These are phyloP conservation scores for Tenthredo mesomela DNA, from an alignment of 2,888 invertebrate species.

Conservation along the genomic window DNA sequence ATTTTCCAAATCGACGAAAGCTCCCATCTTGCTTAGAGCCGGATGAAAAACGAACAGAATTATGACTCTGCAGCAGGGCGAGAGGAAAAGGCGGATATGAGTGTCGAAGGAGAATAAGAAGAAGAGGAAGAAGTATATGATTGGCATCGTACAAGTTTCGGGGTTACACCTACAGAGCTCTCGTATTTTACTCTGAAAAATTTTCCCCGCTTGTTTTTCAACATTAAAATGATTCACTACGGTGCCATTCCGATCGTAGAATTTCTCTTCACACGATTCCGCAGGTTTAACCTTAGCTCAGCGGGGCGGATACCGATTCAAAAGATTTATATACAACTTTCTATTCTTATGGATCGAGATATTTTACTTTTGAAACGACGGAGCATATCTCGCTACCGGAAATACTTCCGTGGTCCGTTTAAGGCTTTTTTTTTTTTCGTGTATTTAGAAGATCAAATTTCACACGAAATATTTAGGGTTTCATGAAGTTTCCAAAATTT, in stretches of 20 bases:
- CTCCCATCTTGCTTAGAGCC: neutral
- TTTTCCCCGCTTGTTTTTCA: neutral
- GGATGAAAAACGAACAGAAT: neutral
- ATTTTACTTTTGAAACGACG: conserved; percentile 10
- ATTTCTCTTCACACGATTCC: neutral
- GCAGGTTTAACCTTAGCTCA: neutral
- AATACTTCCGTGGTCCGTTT: neutral
- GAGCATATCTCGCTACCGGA: neutral
- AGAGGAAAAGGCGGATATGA: neutral
- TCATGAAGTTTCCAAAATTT: too few species aligned
- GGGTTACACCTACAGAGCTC: neutral
- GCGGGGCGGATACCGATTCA: conserved; percentile 34
- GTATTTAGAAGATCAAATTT: neutral
- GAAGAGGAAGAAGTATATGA: neutral
- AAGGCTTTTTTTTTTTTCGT: neutral
- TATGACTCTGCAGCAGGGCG: neutral
- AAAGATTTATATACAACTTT: conserved; percentile 29
- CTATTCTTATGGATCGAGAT: conserved; percentile 21
- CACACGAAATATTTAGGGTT: too few species aligned
- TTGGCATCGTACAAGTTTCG: neutral
- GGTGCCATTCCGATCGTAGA: neutral
- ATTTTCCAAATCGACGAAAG: neutral
- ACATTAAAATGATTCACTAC: conserved; percentile 24
- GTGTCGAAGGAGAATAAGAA: neutral
- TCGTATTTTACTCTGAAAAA: neutral